A percentile compares a stretch with the other conserved stretches of the same genome.
phyloP scores from a whole-genome alignment of 2,888 invertebrate genomes.

The Chirona hameri region DNA sequence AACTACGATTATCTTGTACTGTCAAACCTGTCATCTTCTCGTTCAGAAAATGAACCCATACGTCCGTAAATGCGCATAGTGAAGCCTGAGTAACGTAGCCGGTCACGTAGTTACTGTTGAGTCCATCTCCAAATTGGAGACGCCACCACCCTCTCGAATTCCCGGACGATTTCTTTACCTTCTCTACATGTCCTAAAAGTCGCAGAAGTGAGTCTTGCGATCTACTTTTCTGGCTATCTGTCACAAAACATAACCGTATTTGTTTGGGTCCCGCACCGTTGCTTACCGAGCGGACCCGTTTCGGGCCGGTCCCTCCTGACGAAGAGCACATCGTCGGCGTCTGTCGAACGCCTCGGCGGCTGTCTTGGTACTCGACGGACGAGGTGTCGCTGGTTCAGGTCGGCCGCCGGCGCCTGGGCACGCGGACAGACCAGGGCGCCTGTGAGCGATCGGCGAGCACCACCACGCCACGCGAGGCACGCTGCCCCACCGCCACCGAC shows the following conservation, averaged over 20 bases:
- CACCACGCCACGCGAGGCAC: neutral
- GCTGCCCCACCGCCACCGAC: neutral
- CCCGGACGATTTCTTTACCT: no score
- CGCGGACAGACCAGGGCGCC: neutral
- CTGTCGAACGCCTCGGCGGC: slow-evolving; percentile 34
- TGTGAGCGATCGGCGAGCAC: neutral
- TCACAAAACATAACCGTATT: neutral
- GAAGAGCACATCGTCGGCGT: slow-evolving; percentile 28
- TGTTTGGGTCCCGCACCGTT: no score
- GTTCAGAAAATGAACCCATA: no score
- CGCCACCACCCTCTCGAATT: no score
- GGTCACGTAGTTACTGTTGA: no score
- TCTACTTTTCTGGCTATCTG: neutral
- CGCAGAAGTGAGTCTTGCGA: neutral
- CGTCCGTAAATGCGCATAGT: no score
- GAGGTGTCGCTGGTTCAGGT: slow-evolving; percentile 23
- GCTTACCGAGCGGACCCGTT: neutral
- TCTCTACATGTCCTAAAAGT: no score
- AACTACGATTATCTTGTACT: no score
- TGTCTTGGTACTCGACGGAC: slow-evolving; percentile 33
- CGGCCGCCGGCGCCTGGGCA: neutral
- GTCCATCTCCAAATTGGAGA: no score
- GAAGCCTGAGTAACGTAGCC: no score
- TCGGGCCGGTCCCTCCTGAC: neutral
- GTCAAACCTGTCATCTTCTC: no score